Conservation (phyloP, 2,113 vertebrate genomes). For the Syngnathoides biaculeatus region DNA sequence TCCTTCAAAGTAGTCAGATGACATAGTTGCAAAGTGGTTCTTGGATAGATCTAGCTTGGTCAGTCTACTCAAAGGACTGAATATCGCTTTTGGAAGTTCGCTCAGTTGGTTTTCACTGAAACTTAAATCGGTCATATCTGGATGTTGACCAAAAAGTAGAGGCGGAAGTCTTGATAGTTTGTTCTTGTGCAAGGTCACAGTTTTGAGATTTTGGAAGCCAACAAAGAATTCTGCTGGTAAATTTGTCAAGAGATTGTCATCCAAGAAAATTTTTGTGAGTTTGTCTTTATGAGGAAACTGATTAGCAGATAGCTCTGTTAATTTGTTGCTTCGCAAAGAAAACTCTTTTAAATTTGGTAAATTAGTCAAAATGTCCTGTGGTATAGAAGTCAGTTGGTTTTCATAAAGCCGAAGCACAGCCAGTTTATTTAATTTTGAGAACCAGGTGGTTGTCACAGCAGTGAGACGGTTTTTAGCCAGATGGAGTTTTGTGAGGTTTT, state of each 20-base stretch:
- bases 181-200: constrained; percentile 67
- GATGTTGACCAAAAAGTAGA: constrained; percentile 67
- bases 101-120: constrained; percentile 67
- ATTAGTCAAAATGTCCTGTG: constrained; percentile 67
- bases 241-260: constrained; percentile 63
- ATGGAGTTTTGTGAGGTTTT: constrained; percentile 63
- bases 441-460: constrained; percentile 49
- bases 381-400: constrained; percentile 69
- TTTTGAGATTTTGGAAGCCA: constrained; percentile 67
- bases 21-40: constrained; percentile 65
- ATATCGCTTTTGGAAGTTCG: constrained; percentile 63
- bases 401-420: constrained; percentile 70
- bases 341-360: constrained; percentile 68
- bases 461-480: constrained; percentile 74
- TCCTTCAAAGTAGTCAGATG: constrained; percentile 66
- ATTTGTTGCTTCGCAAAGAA: constrained; percentile 61
- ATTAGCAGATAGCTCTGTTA: constrained; percentile 62
- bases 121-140: constrained; percentile 63
- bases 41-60: constrained; percentile 70
- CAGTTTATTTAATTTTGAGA: constrained; percentile 69
- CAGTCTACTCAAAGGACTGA: constrained; percentile 65
- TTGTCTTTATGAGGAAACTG: constrained; percentile 70
- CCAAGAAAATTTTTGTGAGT: constrained; percentile 64
- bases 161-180: constrained; percentile 60
- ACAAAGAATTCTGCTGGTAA: constrained; percentile 68